Base-by-base conservation (phyloP, 2,797 vertebrate genomes). In the Peromyscus attwateri region DNA sequence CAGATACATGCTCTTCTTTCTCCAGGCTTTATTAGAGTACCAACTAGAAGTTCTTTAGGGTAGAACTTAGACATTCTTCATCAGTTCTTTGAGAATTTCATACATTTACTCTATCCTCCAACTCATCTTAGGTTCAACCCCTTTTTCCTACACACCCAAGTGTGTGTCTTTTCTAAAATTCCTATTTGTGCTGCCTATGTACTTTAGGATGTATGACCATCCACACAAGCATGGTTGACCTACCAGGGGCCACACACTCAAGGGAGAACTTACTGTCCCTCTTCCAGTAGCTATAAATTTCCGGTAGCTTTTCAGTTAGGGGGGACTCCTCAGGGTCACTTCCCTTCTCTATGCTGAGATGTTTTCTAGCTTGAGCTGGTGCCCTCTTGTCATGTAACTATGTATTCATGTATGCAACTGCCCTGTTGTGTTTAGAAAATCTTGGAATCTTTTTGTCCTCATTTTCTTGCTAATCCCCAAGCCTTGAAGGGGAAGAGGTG, bases 31-130 rank as follows among this genome's bases (percentile, higher is more conserved):
- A 60, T 29, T 14, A 90, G 21, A 79, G 29, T 87, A 27, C 1
- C n/a, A 71, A 79, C 89, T 64, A 91, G 23, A 88, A 76, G 87
- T 80, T 76, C 52, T 92, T 66, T 91, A 37, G 84, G 87, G 34
- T 68, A 82, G 31, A 89, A 77, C 71, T 92, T 23, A 55, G 25
- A 66, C 62, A 77, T 66, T 52, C 66, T n/a, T 34, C 21, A 19
- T 23, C 14, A 77, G 0, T 87, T 91, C 6, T 25, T 60, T 84
- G 60, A 87, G 27, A 27, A 10, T 93, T 91, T 52, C 31, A 31
- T 66, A 46, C 17, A 46, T 46, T 46, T 46, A 19, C 4, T 83
- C 27, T 7, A 31, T 5, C 13, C 14, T 7, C 23, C 2, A 64
- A 10, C 9, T 40, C 9, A 19, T 84, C 62, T 66, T 66, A 66